Evolutionary conservation across 2,113 vertebrate genomes (phyloP).

Genomic region (Sialia sialis): DNA sequence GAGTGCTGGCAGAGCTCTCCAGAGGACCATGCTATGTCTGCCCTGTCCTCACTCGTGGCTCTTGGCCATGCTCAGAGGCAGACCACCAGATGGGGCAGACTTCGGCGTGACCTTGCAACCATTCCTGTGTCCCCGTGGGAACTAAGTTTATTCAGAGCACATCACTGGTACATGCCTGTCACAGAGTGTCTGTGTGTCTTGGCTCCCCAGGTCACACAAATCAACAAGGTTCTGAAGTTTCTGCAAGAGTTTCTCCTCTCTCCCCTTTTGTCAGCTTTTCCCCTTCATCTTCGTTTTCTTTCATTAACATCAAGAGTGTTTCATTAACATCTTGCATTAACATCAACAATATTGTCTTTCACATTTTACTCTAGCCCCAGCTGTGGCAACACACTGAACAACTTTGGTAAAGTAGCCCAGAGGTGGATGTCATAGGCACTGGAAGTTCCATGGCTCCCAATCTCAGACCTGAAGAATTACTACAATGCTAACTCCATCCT

Average conservation of each 20-base stretch:
- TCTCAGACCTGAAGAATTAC: not conserved
- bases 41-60: not conserved
- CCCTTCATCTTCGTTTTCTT: not conserved
- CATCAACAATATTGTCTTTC: not conserved
- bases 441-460: not conserved
- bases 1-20: not conserved
- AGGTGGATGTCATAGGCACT: not conserved
- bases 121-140: not conserved
- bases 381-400: not conserved
- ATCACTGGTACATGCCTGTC: not conserved
- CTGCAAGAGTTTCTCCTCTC: not conserved
- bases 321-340: not conserved
- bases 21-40: not conserved
- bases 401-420: not conserved
- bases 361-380: not conserved
- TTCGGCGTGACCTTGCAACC: not conserved
- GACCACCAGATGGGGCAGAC: accelerated
- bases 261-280: not conserved
- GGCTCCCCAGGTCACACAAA: not conserved
- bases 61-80: not conserved
- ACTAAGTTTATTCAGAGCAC: not conserved
- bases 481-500: not conserved
- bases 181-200: accelerated
- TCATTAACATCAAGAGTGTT: not conserved
- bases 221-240: not conserved